Conservation (phyloP, 2,888 invertebrate species). For the Eupeodes latifasciatus region DNA sequence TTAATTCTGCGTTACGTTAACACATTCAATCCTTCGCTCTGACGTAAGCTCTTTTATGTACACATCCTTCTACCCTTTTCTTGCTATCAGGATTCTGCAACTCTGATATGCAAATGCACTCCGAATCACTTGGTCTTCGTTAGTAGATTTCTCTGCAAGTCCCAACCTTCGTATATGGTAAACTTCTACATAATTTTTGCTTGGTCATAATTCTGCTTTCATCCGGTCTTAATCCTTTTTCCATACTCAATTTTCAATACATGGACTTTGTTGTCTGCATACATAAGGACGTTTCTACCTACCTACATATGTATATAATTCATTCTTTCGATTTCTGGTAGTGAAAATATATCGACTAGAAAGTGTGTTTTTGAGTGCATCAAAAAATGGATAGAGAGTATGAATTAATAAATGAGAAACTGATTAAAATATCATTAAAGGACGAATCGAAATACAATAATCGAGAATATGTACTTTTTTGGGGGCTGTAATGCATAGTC, state of each 20-base stretch:
- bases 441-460: no score
- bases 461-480: no score
- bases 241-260: slow-evolving; percentile 49
- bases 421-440: no score
- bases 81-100: neutral
- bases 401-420: no score
- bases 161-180: neutral
- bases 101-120: slow-evolving; percentile 61
- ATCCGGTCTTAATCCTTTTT: slow-evolving; percentile 52
- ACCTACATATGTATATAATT: no score
- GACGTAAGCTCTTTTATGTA: neutral
- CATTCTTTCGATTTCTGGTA: neutral
- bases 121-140: slow-evolving; percentile 19
- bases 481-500: no score
- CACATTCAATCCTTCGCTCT: neutral
- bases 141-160: slow-evolving; percentile 57
- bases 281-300: slow-evolving; percentile 6
- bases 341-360: neutral
- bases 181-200: no score
- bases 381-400: neutral
- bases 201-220: slow-evolving; percentile 30
- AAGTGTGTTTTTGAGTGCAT: slow-evolving; percentile 19
- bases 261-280: neutral
- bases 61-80: neutral
- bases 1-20: neutral